Conservation (phyloP, 2,888 invertebrate genomes). For the Drosophila aldrichi region DNA sequence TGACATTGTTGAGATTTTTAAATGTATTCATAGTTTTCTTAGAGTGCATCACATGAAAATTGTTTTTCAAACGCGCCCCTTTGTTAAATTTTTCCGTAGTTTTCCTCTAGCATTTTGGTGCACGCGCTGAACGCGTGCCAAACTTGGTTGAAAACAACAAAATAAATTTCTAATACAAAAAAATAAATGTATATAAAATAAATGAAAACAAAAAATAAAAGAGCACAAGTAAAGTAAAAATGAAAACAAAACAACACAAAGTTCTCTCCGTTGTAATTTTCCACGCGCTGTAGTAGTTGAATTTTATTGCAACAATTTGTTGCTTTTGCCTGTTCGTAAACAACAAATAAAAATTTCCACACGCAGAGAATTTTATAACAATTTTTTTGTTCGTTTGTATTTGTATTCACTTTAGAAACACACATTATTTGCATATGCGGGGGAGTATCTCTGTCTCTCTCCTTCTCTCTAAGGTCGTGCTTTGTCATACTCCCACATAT, state of each 20-base stretch:
- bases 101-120: not conserved
- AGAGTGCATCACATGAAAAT: slow-evolving; percentile 2
- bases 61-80: slow-evolving; percentile 4
- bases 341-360: slow-evolving; percentile 57
- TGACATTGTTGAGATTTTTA: not conserved
- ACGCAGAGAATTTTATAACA: slow-evolving; percentile 44
- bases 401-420: slow-evolving; percentile 48
- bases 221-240: not conserved
- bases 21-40: not conserved
- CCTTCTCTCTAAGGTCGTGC: not conserved
- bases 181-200: not conserved
- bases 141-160: slow-evolving; percentile 15
- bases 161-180: slow-evolving; percentile 4
- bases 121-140: slow-evolving; percentile 43
- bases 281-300: slow-evolving; percentile 31
- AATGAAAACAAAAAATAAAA: not conserved
- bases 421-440: slow-evolving; percentile 10
- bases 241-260: slow-evolving; percentile 4
- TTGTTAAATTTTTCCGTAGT: not conserved
- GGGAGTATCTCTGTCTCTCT: slow-evolving; percentile 13
- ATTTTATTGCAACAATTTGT: slow-evolving; percentile 38
- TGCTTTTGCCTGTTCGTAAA: slow-evolving; percentile 31
- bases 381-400: slow-evolving; percentile 42
- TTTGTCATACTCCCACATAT: slow-evolving; percentile 3
- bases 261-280: slow-evolving; percentile 51